Percentiles rank a stretch among this genome's conserved stretches.
Evolutionary conservation across 1,140 invertebrate species (phyloP).

Genomic region (Goniozus legneri): DNA sequence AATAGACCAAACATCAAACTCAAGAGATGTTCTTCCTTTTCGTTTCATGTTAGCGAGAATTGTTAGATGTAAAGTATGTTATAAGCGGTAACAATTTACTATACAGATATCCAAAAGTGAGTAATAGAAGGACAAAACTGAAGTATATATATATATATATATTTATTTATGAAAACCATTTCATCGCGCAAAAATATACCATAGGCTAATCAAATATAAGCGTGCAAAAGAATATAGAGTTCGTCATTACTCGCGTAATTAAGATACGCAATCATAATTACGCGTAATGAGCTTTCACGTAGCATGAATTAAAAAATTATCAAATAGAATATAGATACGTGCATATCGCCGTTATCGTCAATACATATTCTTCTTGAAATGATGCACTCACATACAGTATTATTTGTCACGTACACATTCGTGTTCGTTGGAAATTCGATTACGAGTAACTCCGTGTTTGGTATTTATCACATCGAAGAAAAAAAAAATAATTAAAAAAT

Average conservation of each 20-base stretch:
- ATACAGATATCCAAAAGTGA: slow-evolving; percentile 28
- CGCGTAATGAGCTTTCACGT: too few species aligned
- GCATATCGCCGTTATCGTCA: too few species aligned
- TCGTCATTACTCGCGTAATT: too few species aligned
- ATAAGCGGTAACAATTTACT: slow-evolving; percentile 50
- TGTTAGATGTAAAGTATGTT: slow-evolving; percentile 45
- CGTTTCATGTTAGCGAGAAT: slow-evolving; percentile 49
- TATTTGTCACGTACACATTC: too few species aligned
- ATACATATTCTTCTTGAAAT: too few species aligned
- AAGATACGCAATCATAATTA: too few species aligned
- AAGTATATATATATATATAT: slow-evolving; percentile 18
- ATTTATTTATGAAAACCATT: slow-evolving; percentile 6
- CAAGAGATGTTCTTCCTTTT: slow-evolving; percentile 34
- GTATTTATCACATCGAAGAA: too few species aligned
- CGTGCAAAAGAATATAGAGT: slow-evolving; percentile 47
- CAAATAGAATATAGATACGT: too few species aligned
- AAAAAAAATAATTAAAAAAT: slow-evolving; percentile 13
- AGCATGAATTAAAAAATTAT: too few species aligned
- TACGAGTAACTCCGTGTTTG: too few species aligned
- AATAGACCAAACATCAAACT: slow-evolving; percentile 46
- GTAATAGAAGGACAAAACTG: slow-evolving; percentile 5
- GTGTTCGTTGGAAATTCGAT: too few species aligned
- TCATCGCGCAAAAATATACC: slow-evolving; percentile 37
- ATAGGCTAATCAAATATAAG: slow-evolving; percentile 48
- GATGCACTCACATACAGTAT: too few species aligned